Conservation (phyloP, 2,888 invertebrate genomes). For the Iselma pallidipennis region DNA sequence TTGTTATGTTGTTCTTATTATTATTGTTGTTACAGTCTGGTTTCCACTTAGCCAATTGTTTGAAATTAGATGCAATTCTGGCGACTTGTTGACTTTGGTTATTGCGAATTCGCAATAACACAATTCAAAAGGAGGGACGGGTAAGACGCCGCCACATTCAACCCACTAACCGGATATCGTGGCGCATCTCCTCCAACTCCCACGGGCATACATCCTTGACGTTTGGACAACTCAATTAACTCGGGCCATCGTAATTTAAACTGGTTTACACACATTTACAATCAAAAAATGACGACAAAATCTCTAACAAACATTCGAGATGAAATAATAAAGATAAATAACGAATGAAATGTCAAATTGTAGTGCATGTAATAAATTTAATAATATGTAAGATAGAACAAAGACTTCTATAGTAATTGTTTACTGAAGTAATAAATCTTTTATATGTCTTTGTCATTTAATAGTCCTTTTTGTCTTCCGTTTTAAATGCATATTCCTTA, state of each 20-base stretch:
- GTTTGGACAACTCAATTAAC: slow-evolving; percentile 19
- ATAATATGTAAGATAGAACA: slow-evolving; percentile 15
- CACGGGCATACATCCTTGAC: slow-evolving; percentile 18
- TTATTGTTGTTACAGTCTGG: background rate
- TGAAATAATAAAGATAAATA: background rate
- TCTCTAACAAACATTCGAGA: background rate
- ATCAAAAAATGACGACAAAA: background rate
- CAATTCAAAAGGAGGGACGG: background rate
- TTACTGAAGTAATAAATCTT: slow-evolving; percentile 21
- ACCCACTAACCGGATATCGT: background rate
- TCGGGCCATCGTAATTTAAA: slow-evolving; percentile 9
- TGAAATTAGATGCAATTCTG: slow-evolving; percentile 6
- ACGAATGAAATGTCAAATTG: too few relatives aligned
- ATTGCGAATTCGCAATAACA: background rate
- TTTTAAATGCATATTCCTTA: slow-evolving; percentile 11
- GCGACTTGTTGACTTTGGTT: slow-evolving; percentile 6
- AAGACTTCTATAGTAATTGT: slow-evolving; percentile 14
- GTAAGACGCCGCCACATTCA: background rate
- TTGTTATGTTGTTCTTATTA: background rate
- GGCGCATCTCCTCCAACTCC: background rate
- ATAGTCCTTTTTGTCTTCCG: slow-evolving; percentile 13
- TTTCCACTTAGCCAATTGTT: background rate
- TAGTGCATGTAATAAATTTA: background rate
- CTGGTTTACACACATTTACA: background rate
- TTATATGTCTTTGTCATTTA: slow-evolving; percentile 23